These are phyloP conservation scores for Narcine bancroftii DNA, from an alignment of 2,113 vertebrate genomes.

Conservation along the genomic window DNA sequence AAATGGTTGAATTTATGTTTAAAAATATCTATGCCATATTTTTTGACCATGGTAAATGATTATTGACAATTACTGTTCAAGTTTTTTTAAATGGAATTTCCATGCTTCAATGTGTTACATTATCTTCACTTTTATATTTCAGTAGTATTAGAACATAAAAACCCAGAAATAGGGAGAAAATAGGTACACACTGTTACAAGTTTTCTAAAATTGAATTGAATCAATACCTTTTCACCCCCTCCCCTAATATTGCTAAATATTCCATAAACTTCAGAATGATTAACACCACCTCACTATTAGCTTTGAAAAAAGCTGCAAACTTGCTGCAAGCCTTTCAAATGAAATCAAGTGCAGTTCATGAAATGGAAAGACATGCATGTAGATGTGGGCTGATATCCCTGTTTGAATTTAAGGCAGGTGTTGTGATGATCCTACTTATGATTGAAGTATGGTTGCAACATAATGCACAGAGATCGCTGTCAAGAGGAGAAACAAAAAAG, in stretches of 20 bases:
- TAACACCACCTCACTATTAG: not conserved
- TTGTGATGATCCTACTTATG: not conserved
- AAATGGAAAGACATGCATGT: not conserved
- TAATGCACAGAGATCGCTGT: not conserved
- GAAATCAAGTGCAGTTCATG: not conserved
- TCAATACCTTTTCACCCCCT: too few species aligned
- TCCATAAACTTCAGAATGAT: not conserved
- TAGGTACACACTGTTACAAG: not conserved
- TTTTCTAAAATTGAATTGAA: too few species aligned
- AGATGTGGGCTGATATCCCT: not conserved
- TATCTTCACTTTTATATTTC: not conserved
- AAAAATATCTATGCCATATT: not conserved
- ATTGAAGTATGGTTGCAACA: not conserved
- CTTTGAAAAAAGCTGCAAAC: not conserved
- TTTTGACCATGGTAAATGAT: not conserved
- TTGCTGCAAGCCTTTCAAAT: not conserved
- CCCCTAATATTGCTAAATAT: too few species aligned
- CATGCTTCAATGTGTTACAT: not conserved
- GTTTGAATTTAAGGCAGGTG: not conserved
- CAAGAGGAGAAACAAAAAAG: not conserved
- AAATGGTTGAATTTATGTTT: constrained; percentile 20
- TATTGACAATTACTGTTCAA: not conserved
- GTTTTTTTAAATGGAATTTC: not conserved
- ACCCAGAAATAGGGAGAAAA: not conserved
- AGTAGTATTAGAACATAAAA: not conserved